Evolutionary conservation across 2,113 vertebrate genomes (phyloP).

Genomic region (Phoxinus phoxinus): DNA sequence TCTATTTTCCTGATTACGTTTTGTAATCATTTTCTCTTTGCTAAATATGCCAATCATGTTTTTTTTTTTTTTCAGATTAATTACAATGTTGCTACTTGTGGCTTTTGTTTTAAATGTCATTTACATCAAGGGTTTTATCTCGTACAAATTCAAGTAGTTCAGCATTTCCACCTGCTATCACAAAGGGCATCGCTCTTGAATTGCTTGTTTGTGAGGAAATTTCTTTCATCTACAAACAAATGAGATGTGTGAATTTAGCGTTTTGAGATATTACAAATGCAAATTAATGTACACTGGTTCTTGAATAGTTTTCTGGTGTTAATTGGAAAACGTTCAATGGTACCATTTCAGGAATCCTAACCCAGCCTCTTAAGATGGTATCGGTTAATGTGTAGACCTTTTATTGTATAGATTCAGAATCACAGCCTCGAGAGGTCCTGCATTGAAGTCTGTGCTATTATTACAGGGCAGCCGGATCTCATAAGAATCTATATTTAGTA

Average conservation of each 20-base stretch:
- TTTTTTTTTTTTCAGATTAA: background rate
- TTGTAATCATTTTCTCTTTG: slow-evolving; percentile 15
- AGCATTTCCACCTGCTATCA: background rate
- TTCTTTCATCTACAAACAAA: background rate
- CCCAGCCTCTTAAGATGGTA: background rate
- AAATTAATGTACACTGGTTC: background rate
- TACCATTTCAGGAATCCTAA: background rate
- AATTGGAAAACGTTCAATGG: background rate
- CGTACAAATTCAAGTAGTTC: background rate
- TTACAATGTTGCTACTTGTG: background rate
- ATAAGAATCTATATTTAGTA: background rate
- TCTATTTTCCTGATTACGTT: slow-evolving; percentile 12
- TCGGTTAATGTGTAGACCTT: background rate
- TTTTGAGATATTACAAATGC: slow-evolving; percentile 22
- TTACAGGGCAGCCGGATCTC: background rate
- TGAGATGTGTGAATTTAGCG: background rate
- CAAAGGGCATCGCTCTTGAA: background rate
- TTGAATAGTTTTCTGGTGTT: background rate
- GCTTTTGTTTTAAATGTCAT: slow-evolving; percentile 22
- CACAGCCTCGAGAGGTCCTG: background rate
- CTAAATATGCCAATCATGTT: background rate
- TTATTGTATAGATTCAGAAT: slow-evolving; percentile 1
- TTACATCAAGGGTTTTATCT: background rate
- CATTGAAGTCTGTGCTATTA: background rate
- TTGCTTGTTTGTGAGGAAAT: background rate